These are phyloP conservation scores for Masticophis lateralis DNA, from an alignment of 2,797 vertebrate species.

Conservation along the genomic window DNA sequence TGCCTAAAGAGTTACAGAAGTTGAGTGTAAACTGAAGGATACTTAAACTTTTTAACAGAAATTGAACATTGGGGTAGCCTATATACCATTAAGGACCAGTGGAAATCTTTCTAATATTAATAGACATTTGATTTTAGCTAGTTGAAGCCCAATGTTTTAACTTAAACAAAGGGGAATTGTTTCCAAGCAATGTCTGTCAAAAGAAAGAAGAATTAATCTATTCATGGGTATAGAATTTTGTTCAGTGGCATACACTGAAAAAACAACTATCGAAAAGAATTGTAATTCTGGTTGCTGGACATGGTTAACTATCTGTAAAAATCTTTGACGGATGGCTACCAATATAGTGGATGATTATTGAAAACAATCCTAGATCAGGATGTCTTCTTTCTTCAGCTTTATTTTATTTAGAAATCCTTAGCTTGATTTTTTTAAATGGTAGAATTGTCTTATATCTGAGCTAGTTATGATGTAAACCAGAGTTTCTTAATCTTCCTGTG, in stretches of 20 bases:
- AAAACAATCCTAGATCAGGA: not conserved
- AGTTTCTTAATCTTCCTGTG: not conserved
- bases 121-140: conserved; percentile 5
- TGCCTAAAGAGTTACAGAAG: not conserved
- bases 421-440: not conserved
- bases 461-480: not conserved
- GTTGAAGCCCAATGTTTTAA: not conserved
- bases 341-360: not conserved
- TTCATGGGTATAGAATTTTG: conserved; percentile 15
- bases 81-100: conserved; percentile 5
- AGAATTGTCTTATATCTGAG: not conserved
- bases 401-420: not conserved
- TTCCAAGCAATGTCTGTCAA: not conserved
- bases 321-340: not conserved
- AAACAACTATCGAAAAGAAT: not conserved
- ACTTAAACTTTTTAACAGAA: not conserved
- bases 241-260: not conserved
- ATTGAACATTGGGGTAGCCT: not conserved
- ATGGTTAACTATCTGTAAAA: not conserved
- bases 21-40: not conserved
- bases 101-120: conserved; percentile 9
- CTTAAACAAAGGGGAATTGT: conserved; percentile 24
- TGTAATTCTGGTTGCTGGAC: not conserved
- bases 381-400: not conserved
- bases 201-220: conserved; percentile 21